These are phyloP conservation scores for Himalopsyche kuldschensis DNA, from an alignment of 2,888 invertebrate genomes.

Conservation along the genomic window DNA sequence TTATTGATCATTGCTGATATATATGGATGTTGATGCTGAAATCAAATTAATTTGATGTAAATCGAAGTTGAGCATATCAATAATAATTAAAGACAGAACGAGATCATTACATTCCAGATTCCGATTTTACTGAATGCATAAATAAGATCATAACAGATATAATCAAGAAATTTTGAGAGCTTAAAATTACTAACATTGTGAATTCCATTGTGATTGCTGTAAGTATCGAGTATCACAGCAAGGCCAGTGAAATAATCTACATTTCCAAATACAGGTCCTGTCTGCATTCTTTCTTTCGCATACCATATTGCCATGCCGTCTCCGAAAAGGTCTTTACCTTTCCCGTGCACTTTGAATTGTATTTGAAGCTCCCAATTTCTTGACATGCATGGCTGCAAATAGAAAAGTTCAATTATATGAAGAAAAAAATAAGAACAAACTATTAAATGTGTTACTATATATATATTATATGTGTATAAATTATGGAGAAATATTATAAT, in stretches of 20 bases:
- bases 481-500: too few relatives aligned
- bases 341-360: slow-evolving; percentile 94
- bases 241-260: slow-evolving; percentile 89
- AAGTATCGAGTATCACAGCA: slow-evolving; percentile 93
- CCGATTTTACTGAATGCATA: too few relatives aligned
- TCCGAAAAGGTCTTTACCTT: slow-evolving; percentile 92
- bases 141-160: background rate
- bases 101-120: background rate
- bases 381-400: slow-evolving; percentile 73
- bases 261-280: slow-evolving; percentile 93
- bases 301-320: slow-evolving; percentile 98
- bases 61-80: background rate
- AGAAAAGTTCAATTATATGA: too few relatives aligned
- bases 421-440: background rate
- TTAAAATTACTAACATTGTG: slow-evolving; percentile 77
- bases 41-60: background rate
- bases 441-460: too few relatives aligned
- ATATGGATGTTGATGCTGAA: slow-evolving; percentile 96
- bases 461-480: too few relatives aligned
- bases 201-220: slow-evolving; percentile 98
- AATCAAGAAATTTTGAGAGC: background rate
- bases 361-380: slow-evolving; percentile 97
- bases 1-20: slow-evolving; percentile 98
- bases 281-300: slow-evolving; percentile 73
- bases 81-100: background rate